These are phyloP conservation scores for Craseonycteris thonglongyai DNA, from an alignment of 2,113 vertebrate species.

Conservation along the genomic window DNA sequence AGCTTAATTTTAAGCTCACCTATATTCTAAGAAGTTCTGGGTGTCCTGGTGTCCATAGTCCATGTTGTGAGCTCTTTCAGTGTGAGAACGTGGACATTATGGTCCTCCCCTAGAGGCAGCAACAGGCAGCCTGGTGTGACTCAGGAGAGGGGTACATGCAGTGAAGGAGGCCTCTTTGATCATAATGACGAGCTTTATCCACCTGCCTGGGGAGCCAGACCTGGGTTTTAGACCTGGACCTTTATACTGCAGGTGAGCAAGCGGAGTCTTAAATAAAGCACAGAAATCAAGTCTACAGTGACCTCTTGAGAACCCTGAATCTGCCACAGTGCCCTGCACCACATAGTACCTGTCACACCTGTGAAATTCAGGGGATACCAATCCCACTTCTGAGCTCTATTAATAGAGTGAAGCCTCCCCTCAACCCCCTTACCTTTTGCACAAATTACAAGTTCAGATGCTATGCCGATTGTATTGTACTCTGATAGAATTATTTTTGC, in stretches of 20 bases:
- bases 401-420: not conserved
- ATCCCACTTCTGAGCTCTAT: not conserved
- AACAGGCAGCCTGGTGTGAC: not conserved
- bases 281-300: not conserved
- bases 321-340: not conserved
- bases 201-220: not conserved
- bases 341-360: not conserved
- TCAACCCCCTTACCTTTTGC: not conserved
- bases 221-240: not conserved
- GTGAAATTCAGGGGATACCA: not conserved
- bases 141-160: not conserved
- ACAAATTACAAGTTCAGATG: not conserved
- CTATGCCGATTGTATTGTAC: not conserved
- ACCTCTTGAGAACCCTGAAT: not conserved
- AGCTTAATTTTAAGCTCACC: constrained; percentile 7
- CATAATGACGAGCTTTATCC: not conserved
- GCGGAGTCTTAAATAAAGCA: not conserved
- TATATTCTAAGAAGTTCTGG: not conserved
- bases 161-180: not conserved
- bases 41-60: not conserved
- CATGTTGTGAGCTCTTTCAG: not conserved
- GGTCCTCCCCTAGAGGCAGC: not conserved
- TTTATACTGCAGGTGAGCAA: not conserved
- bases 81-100: not conserved
- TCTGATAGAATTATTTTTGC: not conserved